A percentile compares a stretch with the other conserved stretches of the same genome.
phyloP scores from a whole-genome alignment of 2,797 vertebrate species.

The Euphonia xanthogaster region DNA sequence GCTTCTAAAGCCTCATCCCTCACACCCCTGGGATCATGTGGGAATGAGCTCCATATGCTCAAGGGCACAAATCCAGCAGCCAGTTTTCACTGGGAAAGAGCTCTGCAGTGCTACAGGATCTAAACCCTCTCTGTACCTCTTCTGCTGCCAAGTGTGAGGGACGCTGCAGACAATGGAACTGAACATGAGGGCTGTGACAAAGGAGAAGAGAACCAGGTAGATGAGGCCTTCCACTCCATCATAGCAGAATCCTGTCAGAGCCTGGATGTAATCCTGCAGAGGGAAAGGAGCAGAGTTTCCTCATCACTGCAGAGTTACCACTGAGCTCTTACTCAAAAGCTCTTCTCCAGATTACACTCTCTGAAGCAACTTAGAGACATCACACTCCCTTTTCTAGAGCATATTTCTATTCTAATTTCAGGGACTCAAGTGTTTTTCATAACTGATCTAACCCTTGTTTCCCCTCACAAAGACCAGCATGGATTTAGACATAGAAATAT shows the following conservation, averaged over 20 bases:
- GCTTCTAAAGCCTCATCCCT: constrained; percentile 11
- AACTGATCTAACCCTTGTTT: neutral
- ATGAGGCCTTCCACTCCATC: constrained; percentile 97
- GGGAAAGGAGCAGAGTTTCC: constrained; percentile 7
- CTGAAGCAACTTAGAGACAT: neutral
- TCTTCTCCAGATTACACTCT: neutral
- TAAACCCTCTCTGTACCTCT: constrained; percentile 81
- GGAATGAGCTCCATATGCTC: constrained; percentile 47
- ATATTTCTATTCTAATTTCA: neutral
- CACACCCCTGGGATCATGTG: neutral
- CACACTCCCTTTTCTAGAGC: neutral
- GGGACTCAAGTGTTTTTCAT: neutral
- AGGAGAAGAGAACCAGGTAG: constrained; percentile 97
- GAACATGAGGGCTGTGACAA: constrained; percentile 98
- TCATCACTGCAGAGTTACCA: neutral
- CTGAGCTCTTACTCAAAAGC: neutral
- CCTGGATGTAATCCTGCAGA: constrained; percentile 91
- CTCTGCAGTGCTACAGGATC: neutral
- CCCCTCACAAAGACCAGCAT: neutral
- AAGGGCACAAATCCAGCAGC: constrained; percentile 25
- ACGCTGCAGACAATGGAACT: constrained; percentile 94
- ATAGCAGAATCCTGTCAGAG: constrained; percentile 94
- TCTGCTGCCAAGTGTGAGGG: constrained; percentile 94
- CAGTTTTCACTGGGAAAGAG: neutral
- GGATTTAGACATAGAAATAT: neutral